Evolutionary conservation across 2,113 vertebrate genomes (phyloP).

Genomic region (Dasyprocta punctata): DNA sequence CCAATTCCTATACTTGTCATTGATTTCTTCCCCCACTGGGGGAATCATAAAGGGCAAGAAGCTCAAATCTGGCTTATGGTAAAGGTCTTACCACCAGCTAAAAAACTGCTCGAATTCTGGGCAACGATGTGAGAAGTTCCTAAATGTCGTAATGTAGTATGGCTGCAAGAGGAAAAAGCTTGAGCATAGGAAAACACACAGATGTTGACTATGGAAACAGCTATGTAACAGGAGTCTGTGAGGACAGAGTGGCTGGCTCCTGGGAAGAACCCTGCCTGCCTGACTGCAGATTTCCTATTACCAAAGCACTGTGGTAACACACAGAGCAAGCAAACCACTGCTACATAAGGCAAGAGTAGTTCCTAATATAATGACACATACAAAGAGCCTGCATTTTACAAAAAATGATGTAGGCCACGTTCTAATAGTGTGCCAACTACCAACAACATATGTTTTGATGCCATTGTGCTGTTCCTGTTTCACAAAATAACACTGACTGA

Average conservation of each 20-base stretch:
- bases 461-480: neutral
- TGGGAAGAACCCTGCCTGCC: neutral
- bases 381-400: neutral
- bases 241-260: neutral
- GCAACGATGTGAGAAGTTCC: neutral
- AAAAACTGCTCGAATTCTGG: neutral
- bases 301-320: neutral
- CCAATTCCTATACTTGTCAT: neutral
- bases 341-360: neutral
- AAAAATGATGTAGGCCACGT: neutral
- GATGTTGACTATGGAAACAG: neutral
- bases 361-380: neutral
- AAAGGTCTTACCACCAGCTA: neutral
- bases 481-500: neutral
- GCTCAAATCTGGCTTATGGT: neutral
- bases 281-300: neutral
- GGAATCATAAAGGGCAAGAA: neutral
- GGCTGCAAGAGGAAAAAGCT: neutral
- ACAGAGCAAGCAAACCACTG: neutral
- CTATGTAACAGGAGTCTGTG: neutral
- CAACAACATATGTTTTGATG: neutral
- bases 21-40: neutral
- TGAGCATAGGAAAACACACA: conserved; percentile 27
- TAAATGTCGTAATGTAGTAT: neutral
- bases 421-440: neutral